A percentile compares a stretch with the other conserved stretches of the same genome.
These are phyloP conservation scores for Brachypteracias leptosomus DNA, from an alignment of 2,113 vertebrate species.

Conservation along the genomic window DNA sequence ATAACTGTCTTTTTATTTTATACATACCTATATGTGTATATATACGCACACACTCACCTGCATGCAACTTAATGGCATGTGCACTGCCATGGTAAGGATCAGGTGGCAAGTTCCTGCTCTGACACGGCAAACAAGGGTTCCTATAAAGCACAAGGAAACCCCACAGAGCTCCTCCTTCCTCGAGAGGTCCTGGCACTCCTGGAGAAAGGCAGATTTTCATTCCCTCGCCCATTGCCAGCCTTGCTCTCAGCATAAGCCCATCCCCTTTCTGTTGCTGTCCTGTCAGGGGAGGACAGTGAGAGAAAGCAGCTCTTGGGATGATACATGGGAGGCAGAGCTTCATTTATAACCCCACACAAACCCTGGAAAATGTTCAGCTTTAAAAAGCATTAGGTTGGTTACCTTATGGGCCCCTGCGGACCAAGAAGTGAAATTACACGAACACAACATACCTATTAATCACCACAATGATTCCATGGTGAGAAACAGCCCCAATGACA, in stretches of 20 bases:
- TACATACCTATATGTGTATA: not conserved
- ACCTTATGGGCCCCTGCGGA: constrained; percentile 69
- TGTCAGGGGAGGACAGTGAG: constrained; percentile 73
- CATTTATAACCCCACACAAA: constrained; percentile 70
- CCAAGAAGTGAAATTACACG: constrained; percentile 58
- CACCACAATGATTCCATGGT: constrained; percentile 60
- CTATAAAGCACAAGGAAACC: not conserved
- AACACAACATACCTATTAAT: constrained; percentile 71
- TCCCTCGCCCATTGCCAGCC: constrained; percentile 31
- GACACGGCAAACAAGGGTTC: not conserved
- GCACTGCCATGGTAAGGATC: not conserved
- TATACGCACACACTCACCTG: rapidly evolving
- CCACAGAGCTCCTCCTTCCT: not conserved
- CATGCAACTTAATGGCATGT: rapidly evolving
- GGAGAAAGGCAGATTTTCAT: constrained; percentile 34
- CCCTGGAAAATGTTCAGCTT: constrained; percentile 70
- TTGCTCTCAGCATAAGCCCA: constrained; percentile 14
- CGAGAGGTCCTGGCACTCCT: not conserved
- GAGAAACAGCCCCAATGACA: constrained; percentile 31
- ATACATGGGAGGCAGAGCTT: constrained; percentile 67
- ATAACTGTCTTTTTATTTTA: not conserved
- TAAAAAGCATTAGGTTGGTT: constrained; percentile 69
- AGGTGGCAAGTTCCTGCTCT: not conserved
- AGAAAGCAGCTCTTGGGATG: constrained; percentile 74
- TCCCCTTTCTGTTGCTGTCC: constrained; percentile 53